Conservation (phyloP, 2,888 invertebrate species). For the Matsumyia berberina region DNA sequence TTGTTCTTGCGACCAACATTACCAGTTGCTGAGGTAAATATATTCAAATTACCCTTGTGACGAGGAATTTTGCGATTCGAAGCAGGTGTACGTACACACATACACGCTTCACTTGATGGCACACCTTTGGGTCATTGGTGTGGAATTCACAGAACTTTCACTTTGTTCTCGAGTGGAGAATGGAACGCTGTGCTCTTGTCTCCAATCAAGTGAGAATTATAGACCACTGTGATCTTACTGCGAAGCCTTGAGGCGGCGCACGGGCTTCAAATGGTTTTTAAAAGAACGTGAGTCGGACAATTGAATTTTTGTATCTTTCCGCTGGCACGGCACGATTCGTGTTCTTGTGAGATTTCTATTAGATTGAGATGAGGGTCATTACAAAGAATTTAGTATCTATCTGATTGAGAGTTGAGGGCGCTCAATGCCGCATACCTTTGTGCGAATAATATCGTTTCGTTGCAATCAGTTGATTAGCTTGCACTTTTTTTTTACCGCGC, state of each 20-base stretch:
- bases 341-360: conserved; percentile 26
- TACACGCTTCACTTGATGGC: conserved; percentile 39
- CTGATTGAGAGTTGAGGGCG: conserved; percentile 13
- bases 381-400: conserved; percentile 8
- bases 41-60: conserved; percentile 60
- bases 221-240: conserved; percentile 2
- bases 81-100: conserved; percentile 34
- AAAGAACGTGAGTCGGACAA: conserved; percentile 52
- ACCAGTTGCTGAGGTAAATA: conserved; percentile 17
- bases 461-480: conserved; percentile 22
- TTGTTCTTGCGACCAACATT: conserved; percentile 46
- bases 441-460: conserved; percentile 16
- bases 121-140: conserved; percentile 48
- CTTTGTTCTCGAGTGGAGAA: conserved; percentile 55
- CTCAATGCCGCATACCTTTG: neutral
- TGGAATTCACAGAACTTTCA: conserved; percentile 57
- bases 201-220: conserved; percentile 6
- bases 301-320: conserved; percentile 8
- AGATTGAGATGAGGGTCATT: neutral
- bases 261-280: neutral
- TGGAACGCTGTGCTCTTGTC: conserved; percentile 12
- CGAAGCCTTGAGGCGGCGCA: conserved; percentile 28
- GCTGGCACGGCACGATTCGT: conserved; percentile 10
- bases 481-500: conserved; percentile 4
- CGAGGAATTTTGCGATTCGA: conserved; percentile 29